Evolutionary conservation across 2,888 invertebrate species (phyloP), one percentile per base, ranked within the genome.

Genomic region (Zhengitettix transpicula): DNA sequence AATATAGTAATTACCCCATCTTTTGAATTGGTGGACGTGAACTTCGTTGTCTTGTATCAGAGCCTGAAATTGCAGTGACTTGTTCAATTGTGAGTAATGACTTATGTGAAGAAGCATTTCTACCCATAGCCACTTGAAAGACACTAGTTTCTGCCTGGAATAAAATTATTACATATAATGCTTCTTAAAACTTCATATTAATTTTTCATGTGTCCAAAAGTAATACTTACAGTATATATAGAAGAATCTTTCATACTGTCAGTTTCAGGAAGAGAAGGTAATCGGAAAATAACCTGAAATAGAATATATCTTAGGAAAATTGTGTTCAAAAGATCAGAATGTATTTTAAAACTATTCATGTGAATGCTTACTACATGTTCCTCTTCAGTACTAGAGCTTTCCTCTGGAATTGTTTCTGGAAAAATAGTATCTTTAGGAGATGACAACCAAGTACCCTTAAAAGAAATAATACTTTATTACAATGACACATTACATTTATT

Each of bases 331-430:
- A 12, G 42, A 17, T 10, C 28, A 10, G 40, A 17, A 28, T 28
- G 2, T 5, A 28, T 28, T 28, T 28, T 28, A 7, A 28, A 28
- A 5, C 7, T 2, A 5, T 28, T 28, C 28, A 28, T 2, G 28
- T 5, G 28, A 7, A 28, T 55, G 69, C 73, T 75, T 71, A 83
- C 91, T 69, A 93, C 90, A 71, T 92, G 90, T 71, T 92, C 92
- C 69, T 92, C 92, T 73, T 93, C 93, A 59, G 90, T 86, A 67
- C 91, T 92, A 7, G 92, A 92, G 69, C 89, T 91, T 73, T 93
- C 92, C 74, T 93, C 92, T 0, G 92, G 92, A 67, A 92, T 92
- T 10, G 92, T 92, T 78, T 92, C 92, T 11, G 92, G 92, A 70
- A 92, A 91, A 60, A 85, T 85, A 15, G 87, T 89, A 64, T 91